phyloP scores from a whole-genome alignment of 2,888 invertebrate genomes.

The Tetranychus truncatus region DNA sequence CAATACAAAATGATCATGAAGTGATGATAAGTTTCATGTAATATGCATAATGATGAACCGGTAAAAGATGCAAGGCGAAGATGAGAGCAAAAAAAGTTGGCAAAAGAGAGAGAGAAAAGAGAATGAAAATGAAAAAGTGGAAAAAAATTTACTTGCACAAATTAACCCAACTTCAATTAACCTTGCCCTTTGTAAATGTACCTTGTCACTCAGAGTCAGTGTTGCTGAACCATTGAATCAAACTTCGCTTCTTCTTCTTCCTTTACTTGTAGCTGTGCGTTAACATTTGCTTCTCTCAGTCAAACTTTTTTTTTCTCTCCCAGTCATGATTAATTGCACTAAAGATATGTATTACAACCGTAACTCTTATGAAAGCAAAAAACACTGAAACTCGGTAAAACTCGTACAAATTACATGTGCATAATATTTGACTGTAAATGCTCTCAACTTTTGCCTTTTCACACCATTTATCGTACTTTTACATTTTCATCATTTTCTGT shows the following conservation, averaged over 20 bases:
- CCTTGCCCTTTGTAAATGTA: neutral
- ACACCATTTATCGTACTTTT: neutral
- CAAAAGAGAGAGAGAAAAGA: neutral
- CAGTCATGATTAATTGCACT: neutral
- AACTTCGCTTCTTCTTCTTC: neutral
- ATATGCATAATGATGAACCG: too few relatives aligned
- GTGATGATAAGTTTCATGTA: too few relatives aligned
- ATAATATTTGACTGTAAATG: neutral
- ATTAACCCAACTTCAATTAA: neutral
- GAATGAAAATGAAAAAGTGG: neutral
- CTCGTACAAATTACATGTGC: too few relatives aligned
- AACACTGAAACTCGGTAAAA: too few relatives aligned
- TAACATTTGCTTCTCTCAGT: too few relatives aligned
- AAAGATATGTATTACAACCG: neutral
- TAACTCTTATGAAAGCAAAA: too few relatives aligned
- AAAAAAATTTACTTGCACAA: neutral
- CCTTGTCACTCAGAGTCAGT: neutral
- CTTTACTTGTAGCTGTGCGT: too few relatives aligned
- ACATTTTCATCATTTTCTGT: neutral
- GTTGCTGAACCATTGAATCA: neutral
- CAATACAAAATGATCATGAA: too few relatives aligned
- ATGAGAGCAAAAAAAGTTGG: too few relatives aligned
- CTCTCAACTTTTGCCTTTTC: neutral
- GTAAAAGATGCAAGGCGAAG: neutral
- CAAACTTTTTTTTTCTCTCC: neutral